A percentile compares a stretch with the other conserved stretches of the same genome.
Conservation (phyloP, 2,888 invertebrate species). For the Lathronympha strigana region DNA sequence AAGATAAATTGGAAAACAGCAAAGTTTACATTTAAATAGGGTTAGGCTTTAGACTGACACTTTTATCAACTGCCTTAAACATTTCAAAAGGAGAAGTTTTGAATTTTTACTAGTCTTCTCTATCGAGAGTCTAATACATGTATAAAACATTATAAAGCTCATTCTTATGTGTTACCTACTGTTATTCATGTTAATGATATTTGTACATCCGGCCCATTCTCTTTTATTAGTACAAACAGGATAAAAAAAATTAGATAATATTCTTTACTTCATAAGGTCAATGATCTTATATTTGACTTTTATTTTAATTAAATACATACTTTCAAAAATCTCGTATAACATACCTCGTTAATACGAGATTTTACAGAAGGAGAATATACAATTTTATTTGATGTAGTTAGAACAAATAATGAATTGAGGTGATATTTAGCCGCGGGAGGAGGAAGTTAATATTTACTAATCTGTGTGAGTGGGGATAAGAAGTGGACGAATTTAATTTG, state of each 20-base stretch:
- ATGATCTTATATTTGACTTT: background rate
- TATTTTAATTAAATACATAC: background rate
- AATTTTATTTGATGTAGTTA: background rate
- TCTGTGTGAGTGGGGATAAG: conserved; percentile 1
- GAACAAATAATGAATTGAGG: background rate
- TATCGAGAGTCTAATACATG: too few relatives aligned
- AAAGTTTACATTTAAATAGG: too few relatives aligned
- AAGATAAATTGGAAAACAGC: too few relatives aligned
- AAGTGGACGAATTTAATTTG: background rate
- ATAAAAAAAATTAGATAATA: background rate
- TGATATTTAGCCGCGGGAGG: background rate
- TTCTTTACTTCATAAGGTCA: background rate
- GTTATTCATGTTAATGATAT: too few relatives aligned
- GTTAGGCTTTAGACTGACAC: too few relatives aligned
- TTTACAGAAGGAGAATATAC: conserved; percentile 1
- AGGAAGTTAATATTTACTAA: conserved; percentile 12
- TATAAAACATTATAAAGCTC: too few relatives aligned
- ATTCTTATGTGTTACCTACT: too few relatives aligned
- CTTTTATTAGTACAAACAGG: background rate
- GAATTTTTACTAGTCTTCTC: too few relatives aligned
- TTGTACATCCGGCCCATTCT: too few relatives aligned
- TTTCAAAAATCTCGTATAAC: background rate
- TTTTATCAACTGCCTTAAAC: too few relatives aligned
- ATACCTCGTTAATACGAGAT: too few relatives aligned
- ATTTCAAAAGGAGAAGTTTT: too few relatives aligned